A percentile compares a stretch with the other conserved stretches of the same genome.
Evolutionary conservation across 1,140 invertebrate species (phyloP).

Genomic region (Nasonia longicornis): DNA sequence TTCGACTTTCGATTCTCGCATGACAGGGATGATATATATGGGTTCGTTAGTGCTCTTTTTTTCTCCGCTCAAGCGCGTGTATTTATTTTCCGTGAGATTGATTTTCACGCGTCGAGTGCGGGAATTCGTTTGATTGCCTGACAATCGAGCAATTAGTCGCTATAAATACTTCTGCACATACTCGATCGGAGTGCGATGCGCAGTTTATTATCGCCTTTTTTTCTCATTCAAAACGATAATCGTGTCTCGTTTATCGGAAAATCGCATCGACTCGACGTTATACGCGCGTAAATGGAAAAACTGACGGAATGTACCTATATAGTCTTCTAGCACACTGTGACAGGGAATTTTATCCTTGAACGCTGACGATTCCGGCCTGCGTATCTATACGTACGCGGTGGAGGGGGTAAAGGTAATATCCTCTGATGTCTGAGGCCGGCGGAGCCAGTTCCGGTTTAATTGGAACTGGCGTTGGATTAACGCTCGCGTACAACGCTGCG

Average conservation of each 20-base stretch:
- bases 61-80: not conserved
- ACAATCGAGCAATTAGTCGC: not conserved
- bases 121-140: not conserved
- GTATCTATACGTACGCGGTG: no score
- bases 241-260: no score
- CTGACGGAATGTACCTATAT: no score
- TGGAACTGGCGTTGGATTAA: slow-evolving; percentile 11
- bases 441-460: not conserved
- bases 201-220: not conserved
- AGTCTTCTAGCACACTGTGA: not conserved
- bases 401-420: slow-evolving; percentile 5
- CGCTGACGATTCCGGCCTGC: not conserved
- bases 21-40: not conserved
- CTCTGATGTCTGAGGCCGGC: slow-evolving; percentile 2
- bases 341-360: not conserved
- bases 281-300: no score
- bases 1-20: not conserved
- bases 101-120: not conserved
- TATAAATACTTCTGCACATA: not conserved
- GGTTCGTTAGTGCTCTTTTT: not conserved
- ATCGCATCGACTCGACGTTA: not conserved
- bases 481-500: not conserved
- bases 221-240: not conserved
- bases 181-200: not conserved
- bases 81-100: not conserved